These are phyloP conservation scores for Catharus minimus DNA, from an alignment of 2,113 vertebrate species.

Conservation along the genomic window DNA sequence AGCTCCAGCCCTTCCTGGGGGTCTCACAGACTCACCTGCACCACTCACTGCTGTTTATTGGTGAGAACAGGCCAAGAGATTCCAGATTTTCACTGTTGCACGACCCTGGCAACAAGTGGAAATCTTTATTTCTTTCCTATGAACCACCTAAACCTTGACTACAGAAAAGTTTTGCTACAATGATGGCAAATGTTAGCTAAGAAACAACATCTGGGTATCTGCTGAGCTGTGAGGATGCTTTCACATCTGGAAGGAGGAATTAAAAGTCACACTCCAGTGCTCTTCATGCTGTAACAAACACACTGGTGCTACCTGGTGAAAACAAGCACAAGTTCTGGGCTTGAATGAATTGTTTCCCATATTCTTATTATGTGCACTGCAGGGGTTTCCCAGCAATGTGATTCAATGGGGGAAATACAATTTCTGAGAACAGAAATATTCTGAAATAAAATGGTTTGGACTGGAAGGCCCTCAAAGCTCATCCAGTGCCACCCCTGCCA, in stretches of 20 bases:
- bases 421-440: neutral
- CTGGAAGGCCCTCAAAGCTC: accelerated
- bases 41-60: neutral
- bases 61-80: neutral
- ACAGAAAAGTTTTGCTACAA: neutral
- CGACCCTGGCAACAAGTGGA: neutral
- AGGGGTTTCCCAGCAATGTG: neutral
- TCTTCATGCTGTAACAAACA: accelerated
- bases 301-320: neutral
- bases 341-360: neutral
- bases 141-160: neutral
- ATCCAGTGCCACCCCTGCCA: neutral
- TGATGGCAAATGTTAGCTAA: neutral
- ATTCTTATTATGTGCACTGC: neutral
- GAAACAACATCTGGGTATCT: neutral
- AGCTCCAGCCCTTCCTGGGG: neutral
- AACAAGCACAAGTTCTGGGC: neutral
- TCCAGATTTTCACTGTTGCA: neutral
- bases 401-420: neutral
- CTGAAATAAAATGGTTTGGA: neutral
- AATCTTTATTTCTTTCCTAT: neutral
- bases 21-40: neutral
- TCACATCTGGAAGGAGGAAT: neutral
- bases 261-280: neutral
- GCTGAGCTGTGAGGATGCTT: neutral